These are phyloP conservation scores for Nebria brevicollis DNA, from an alignment of 2,888 invertebrate species.

Conservation along the genomic window DNA sequence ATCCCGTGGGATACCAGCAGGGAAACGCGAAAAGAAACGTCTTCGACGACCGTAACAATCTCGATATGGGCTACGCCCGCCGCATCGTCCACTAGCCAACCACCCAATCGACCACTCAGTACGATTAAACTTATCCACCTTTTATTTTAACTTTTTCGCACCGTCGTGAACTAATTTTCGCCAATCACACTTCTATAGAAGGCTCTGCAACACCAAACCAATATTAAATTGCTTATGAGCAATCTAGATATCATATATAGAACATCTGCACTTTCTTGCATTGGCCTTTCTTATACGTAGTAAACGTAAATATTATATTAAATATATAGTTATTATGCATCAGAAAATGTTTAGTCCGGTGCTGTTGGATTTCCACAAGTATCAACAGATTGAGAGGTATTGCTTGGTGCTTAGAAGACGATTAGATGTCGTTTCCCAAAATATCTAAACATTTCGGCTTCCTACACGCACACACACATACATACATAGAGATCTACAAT, in stretches of 20 bases:
- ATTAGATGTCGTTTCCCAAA: not conserved
- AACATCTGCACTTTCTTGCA: not conserved
- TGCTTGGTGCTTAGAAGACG: not conserved
- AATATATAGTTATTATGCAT: too few relatives aligned
- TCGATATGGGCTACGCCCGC: not conserved
- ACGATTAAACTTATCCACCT: not conserved
- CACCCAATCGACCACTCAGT: not conserved
- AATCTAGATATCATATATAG: not conserved
- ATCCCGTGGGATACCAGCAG: not conserved
- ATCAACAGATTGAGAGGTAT: not conserved
- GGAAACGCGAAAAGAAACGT: not conserved
- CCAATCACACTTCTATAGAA: not conserved
- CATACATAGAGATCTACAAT: not conserved
- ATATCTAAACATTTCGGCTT: not conserved
- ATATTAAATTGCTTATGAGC: not conserved
- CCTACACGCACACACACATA: not conserved
- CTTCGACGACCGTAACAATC: slow-evolving; percentile 1
- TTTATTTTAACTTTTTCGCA: not conserved
- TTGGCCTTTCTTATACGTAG: not conserved
- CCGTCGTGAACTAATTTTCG: not conserved
- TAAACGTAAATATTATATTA: too few relatives aligned
- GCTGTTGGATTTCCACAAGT: too few relatives aligned
- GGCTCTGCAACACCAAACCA: not conserved
- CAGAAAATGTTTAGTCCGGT: too few relatives aligned
- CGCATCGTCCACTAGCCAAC: not conserved